Base-by-base conservation (phyloP, 2,888 invertebrate species). In the Schrankia costaestrigalis region DNA sequence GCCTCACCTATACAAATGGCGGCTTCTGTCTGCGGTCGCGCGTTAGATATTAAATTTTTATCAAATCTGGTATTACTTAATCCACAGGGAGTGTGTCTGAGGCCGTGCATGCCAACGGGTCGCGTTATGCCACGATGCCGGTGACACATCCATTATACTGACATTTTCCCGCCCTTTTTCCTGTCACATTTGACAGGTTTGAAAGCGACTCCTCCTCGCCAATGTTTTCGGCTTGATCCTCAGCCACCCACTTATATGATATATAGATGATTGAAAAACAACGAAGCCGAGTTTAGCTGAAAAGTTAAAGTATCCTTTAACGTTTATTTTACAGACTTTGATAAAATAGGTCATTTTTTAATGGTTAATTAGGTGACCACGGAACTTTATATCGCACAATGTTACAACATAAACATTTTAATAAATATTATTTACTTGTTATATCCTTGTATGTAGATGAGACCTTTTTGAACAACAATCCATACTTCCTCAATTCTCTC, bases 141-240 rank as follows among this genome's bases (percentile, higher is more conserved):
- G 74, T 85, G 86, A 87, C 86, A 86, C 82, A 84, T 87, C 86
- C 85, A 87, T 86, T 87, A 86, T 77, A 76, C 73, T 77, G 85
- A 81, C 83, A 78, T 78, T 83, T 82, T 78, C 66, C 81, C 84
- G 80, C 82, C 86, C 83, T 84, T 84, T 87, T 86, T 78, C 73
- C 81, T 81, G 83, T 83, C 85, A 81, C 71, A 64, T 85, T 80
- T 87, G 86, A 85, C 85, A 86, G 78, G 67, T 86, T 83, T 78
- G 80, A 82, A 84, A 84, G 77, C 76, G 74, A 81, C 82, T 84
- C 81, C 78, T 78, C 76, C 71, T 74, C 69, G 62, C 70, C 75
- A 77, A 76, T 79, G 78, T 82, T 84, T 83, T 81, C 59, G 56
- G 61, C 63, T 59, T 60, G 64, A 70, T 69, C 64, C 67, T 71